A percentile compares a stretch with the other conserved stretches of the same genome.
Evolutionary conservation across 2,888 invertebrate species (phyloP).

Genomic region (Pterostichus niger): DNA sequence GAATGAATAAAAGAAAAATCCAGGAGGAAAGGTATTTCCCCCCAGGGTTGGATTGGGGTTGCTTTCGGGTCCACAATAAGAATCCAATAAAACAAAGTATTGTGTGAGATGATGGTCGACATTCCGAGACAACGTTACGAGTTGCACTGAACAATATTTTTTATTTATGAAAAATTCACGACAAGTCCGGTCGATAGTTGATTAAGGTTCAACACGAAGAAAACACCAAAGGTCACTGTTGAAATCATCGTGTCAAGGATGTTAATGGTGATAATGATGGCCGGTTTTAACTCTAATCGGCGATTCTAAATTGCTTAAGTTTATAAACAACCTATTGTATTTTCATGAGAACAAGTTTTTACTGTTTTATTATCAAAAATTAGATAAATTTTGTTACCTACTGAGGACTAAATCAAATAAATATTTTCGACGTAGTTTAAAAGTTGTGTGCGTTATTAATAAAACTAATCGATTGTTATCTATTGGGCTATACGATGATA

Average conservation of each 20-base stretch:
- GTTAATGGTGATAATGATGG: constrained; percentile 48
- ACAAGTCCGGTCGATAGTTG: constrained; percentile 49
- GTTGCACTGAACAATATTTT: constrained; percentile 36
- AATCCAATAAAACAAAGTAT: constrained; percentile 43
- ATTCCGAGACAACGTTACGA: constrained; percentile 33
- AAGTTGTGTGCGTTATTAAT: constrained; percentile 4
- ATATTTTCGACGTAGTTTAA: constrained; percentile 20
- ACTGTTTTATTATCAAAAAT: constrained; percentile 21
- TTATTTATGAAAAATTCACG: constrained; percentile 58
- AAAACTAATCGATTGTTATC: constrained; percentile 18
- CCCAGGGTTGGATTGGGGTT: constrained; percentile 25
- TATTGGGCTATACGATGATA: neutral
- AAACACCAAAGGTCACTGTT: constrained; percentile 57
- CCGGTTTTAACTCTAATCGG: constrained; percentile 24
- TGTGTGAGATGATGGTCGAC: constrained; percentile 31
- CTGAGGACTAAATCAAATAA: constrained; percentile 8
- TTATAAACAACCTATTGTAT: constrained; percentile 32
- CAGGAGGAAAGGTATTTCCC: constrained; percentile 20
- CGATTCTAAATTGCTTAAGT: constrained; percentile 9
- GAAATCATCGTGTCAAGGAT: constrained; percentile 50
- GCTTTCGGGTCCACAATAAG: constrained; percentile 34
- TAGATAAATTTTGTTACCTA: neutral
- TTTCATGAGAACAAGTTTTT: neutral
- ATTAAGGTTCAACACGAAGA: constrained; percentile 53
- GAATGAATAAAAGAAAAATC: constrained; percentile 42